Evolutionary conservation across 2,113 vertebrate species (phyloP), one percentile per base, ranked within the genome.

Genomic region (Festucalex cinctus): DNA sequence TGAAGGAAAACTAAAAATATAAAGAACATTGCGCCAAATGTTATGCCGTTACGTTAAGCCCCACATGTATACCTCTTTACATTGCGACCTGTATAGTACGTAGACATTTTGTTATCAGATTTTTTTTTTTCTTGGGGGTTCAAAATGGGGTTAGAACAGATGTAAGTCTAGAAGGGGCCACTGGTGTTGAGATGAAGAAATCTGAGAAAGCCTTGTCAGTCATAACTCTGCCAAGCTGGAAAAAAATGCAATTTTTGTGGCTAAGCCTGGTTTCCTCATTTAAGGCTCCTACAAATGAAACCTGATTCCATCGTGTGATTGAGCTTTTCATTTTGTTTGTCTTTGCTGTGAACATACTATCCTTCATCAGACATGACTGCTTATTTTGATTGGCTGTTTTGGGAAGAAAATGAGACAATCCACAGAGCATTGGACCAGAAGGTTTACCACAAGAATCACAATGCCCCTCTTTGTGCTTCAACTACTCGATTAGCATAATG

Each of bases 181-280:
- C 20, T 76, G 66, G 57, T 78, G 73, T 65, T 71, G 81, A 59
- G 81, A 73, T 78, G 65, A 35, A 77, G 82, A 86, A 87, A 89
- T 83, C 72, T 24, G 67, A 70, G 75, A 87, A 83, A 75, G 77
- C 80, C 73, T 77, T 84, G 79, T 88, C 85, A 82, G 82, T 89
- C 82, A 85, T 78, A 83, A 80, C 75, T 72, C 68, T 73, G 70
- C 69, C 66, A 79, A 78, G 71, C 65, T 83, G 80, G 85, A 77
- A 74, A 74, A 74, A 83, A 74, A 57, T 53, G 28, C 46, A 7
- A 53, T 79, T 81, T 87, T 79, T 80, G 79, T 48, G 74, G 85
- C 81, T 53, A 35, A 73, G 75, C 61, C 89, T 91, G 91, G 64
- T 90, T 90, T 85, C 80, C 85, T 89, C 89, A 88, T 91, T 74